Base-by-base conservation (phyloP, 2,888 invertebrate species). In the Agrilus cyanescens region DNA sequence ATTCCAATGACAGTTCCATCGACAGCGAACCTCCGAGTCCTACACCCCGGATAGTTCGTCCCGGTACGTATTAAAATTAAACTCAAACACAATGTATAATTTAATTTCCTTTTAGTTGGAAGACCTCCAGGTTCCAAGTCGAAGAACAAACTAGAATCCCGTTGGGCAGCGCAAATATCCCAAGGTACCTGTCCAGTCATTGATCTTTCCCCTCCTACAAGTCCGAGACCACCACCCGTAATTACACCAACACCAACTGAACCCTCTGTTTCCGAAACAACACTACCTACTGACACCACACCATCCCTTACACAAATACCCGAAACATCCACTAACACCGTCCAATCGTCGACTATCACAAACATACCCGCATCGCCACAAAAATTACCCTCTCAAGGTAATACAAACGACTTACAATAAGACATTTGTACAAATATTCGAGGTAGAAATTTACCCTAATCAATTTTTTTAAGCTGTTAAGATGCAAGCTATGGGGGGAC, bases 21-120 rank as follows among this genome's bases (percentile, higher is more conserved):
- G 74, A 63, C 47, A 72, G 66, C 50, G 71, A 72, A 51, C 69
- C 69, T 2, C 69, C 70, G 38, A 71, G 71, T 4, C 71, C 72
- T 2, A 68, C 63, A 2, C 69, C 70, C 40, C 66, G 68, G 53
- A 63, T 68, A 29, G 50, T 57, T 37, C 53, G 66, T 57, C 65
- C 65, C 55, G 67, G 66, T 65, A 44, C n/a, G n/a, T 44, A 38
- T n/a, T 32, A 37, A 43, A 4, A 2, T 15, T 18, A 16, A n/a
- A 14, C 20, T 31, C 15, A 8, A 12, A 15, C 3, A 5, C 13
- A 12, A 43, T 25, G 46, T 40, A 42, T 46, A 45, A 49, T 42
- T 48, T 43, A 37, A 25, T 35, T 31, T 35, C 14, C 53, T 53
- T 55, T 46, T 56, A 73, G 73, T 73, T 54, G 74, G 74, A 44